These are phyloP conservation scores for Anguilla obscura DNA, from an alignment of 2,797 vertebrate species.

Conservation along the genomic window DNA sequence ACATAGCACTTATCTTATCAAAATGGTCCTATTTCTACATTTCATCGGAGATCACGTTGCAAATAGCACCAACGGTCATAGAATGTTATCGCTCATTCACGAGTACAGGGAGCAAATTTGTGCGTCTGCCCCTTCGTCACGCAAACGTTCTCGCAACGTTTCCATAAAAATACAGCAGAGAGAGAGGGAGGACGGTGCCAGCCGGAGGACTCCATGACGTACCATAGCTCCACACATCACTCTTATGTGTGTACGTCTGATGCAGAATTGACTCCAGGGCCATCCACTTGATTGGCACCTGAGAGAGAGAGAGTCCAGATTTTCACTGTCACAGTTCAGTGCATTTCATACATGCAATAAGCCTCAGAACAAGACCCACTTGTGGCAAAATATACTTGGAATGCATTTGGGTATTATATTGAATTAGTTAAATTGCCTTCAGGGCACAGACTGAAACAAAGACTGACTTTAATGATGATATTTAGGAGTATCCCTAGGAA, in stretches of 20 bases:
- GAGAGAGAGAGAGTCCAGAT: constrained; percentile 12
- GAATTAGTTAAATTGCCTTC: not conserved
- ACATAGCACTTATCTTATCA: too few relatives aligned
- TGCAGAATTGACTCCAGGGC: constrained; percentile 93
- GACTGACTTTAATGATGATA: not conserved
- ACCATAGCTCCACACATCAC: constrained; percentile 98
- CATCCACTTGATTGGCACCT: constrained; percentile 99
- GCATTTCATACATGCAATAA: not conserved
- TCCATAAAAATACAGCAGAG: not conserved
- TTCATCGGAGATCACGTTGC: too few relatives aligned
- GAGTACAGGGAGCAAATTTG: not conserved
- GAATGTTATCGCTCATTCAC: not conserved
- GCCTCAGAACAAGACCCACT: not conserved
- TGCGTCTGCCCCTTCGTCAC: not conserved
- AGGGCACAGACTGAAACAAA: not conserved
- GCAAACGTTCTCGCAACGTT: not conserved
- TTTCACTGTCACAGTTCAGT: not conserved
- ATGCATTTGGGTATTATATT: not conserved
- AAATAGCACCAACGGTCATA: too few relatives aligned
- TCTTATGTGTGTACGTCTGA: constrained; percentile 93
- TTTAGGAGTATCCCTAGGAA: not conserved
- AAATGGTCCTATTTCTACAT: too few relatives aligned
- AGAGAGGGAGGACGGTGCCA: not conserved
- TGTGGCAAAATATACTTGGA: not conserved
- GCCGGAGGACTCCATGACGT: constrained; percentile 51